These are phyloP conservation scores for Calameuta pallipes DNA, from an alignment of 2,888 invertebrate species.

Conservation along the genomic window DNA sequence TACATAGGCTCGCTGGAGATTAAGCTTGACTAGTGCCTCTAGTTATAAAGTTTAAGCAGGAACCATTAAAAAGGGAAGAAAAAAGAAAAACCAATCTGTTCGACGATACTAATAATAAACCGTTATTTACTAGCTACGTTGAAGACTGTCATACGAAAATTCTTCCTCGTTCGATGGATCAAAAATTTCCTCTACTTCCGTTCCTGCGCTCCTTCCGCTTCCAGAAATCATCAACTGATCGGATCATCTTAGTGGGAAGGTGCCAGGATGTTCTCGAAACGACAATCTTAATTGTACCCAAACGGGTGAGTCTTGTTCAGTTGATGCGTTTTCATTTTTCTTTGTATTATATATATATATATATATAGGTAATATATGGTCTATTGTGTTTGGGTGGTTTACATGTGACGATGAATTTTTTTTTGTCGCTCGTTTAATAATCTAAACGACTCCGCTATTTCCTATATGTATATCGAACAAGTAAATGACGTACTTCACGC, in stretches of 20 bases:
- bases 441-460: background rate
- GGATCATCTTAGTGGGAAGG: background rate
- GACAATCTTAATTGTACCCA: background rate
- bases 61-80: constrained; percentile 11
- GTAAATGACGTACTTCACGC: background rate
- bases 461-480: background rate
- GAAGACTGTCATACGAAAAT: background rate
- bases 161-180: background rate
- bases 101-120: constrained; percentile 43
- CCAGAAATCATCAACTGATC: background rate
- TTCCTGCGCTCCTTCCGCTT: too few relatives aligned
- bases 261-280: background rate
- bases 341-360: background rate
- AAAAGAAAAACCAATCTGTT: constrained; percentile 41
- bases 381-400: background rate
- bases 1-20: constrained; percentile 42
- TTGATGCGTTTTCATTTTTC: background rate
- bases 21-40: constrained; percentile 64
- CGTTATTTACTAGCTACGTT: constrained; percentile 45
- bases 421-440: background rate
- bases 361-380: background rate
- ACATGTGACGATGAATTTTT: background rate
- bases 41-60: constrained; percentile 42
- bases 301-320: background rate
- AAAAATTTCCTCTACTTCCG: background rate